Conservation (phyloP, 2,797 vertebrate genomes). For the Channa striata region DNA sequence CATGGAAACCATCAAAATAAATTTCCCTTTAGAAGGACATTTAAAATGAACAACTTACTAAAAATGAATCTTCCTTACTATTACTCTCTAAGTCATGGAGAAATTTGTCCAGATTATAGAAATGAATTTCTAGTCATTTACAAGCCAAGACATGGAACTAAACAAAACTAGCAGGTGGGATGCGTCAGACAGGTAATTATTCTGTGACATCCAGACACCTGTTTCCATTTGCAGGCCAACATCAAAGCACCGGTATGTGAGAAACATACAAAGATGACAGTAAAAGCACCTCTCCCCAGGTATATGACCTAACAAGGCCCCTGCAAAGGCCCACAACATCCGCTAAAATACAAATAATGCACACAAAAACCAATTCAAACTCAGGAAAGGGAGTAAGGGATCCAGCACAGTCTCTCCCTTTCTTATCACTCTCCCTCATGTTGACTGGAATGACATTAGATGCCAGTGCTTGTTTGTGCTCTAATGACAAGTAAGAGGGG, state of each 20-base stretch:
- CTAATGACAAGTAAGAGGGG: slow-evolving; percentile 92
- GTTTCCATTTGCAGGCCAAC: slow-evolving; percentile 75
- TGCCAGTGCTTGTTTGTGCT: slow-evolving; percentile 88
- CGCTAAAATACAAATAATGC: slow-evolving; percentile 55
- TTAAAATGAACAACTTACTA: slow-evolving; percentile 31
- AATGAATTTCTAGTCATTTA: slow-evolving; percentile 44
- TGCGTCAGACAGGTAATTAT: slow-evolving; percentile 71
- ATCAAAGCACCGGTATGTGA: slow-evolving; percentile 68
- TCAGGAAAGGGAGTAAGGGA: slow-evolving; percentile 56
- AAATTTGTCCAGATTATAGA: slow-evolving; percentile 22
- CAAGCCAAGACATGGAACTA: slow-evolving; percentile 15
- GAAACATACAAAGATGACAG: slow-evolving; percentile 56
- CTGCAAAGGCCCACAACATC: slow-evolving; percentile 41
- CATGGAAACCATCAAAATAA: slow-evolving; percentile 51
- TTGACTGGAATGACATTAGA: slow-evolving; percentile 91
- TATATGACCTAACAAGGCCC: slow-evolving; percentile 55
- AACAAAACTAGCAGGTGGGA: slow-evolving; percentile 38
- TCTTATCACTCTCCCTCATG: slow-evolving; percentile 79
- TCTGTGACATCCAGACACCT: slow-evolving; percentile 62
- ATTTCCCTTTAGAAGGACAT: slow-evolving; percentile 41
- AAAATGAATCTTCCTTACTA: slow-evolving; percentile 32
- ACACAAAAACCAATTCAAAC: slow-evolving; percentile 53
- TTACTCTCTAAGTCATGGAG: slow-evolving; percentile 25
- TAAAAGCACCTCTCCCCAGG: slow-evolving; percentile 48
- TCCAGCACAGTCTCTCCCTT: slow-evolving; percentile 55